Conservation (phyloP, 1,140 invertebrate genomes). For the Panagrolaimus sp. region DNA sequence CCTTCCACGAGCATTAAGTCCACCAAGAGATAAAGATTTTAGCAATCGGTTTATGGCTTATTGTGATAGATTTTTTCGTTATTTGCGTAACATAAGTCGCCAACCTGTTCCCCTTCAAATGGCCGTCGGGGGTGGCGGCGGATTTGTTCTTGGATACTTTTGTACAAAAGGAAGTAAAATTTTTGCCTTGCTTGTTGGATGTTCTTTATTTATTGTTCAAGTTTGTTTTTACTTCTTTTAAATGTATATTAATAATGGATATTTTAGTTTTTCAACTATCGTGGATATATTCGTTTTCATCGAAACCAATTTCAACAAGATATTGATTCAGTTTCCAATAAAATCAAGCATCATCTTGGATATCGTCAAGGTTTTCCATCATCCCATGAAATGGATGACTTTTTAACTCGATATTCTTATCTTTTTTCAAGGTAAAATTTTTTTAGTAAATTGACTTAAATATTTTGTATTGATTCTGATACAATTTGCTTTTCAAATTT, state of each 20-base stretch:
- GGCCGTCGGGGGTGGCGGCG: slow-evolving; percentile 21
- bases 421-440: neutral
- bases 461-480: too few relatives aligned
- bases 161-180: slow-evolving; percentile 30
- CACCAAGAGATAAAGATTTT: neutral
- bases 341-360: slow-evolving; percentile 27
- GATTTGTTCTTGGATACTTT: slow-evolving; percentile 35
- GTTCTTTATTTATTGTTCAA: slow-evolving; percentile 30
- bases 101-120: slow-evolving; percentile 29
- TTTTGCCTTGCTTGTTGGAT: slow-evolving; percentile 25
- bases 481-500: slow-evolving; percentile 6
- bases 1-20: neutral
- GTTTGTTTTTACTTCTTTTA: slow-evolving; percentile 23
- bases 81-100: slow-evolving; percentile 25
- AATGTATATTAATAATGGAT: neutral
- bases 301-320: slow-evolving; percentile 35
- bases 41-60: neutral
- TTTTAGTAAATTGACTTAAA: too few relatives aligned
- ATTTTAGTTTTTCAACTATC: slow-evolving; percentile 43
- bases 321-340: slow-evolving; percentile 29
- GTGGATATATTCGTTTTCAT: slow-evolving; percentile 38
- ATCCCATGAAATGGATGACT: neutral
- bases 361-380: neutral
- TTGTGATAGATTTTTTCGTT: slow-evolving; percentile 32
- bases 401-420: slow-evolving; percentile 2